Percentiles rank a stretch among this genome's conserved stretches.
phyloP scores from a whole-genome alignment of 1,140 invertebrate genomes.

The Aricia agestis region DNA sequence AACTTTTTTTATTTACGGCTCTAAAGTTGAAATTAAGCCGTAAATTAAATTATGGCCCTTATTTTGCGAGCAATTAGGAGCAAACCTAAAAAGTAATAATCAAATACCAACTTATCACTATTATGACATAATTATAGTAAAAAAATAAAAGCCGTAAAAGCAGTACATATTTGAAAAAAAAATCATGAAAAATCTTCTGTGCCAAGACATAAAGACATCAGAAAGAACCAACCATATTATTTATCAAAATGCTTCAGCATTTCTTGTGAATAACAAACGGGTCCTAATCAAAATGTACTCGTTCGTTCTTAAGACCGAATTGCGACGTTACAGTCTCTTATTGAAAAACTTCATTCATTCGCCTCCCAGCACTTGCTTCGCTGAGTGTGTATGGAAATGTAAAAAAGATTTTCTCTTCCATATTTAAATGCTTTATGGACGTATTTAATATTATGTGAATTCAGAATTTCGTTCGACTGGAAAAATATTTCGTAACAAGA shows the following conservation, averaged over 20 bases:
- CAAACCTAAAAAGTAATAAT: no score
- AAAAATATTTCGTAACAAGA: background rate
- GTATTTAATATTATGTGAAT: background rate
- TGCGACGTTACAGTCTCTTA: conserved; percentile 33
- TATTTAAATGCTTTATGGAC: background rate
- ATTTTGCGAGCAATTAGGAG: background rate
- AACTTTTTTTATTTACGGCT: background rate
- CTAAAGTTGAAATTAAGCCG: background rate
- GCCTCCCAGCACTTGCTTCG: conserved; percentile 24
- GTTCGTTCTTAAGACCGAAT: conserved; percentile 20
- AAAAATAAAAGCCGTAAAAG: no score
- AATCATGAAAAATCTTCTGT: background rate
- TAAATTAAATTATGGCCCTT: background rate
- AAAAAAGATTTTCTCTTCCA: background rate
- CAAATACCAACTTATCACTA: no score
- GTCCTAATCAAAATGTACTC: conserved; percentile 26
- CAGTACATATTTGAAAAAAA: no score
- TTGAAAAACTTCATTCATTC: conserved; percentile 57
- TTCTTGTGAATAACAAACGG: background rate
- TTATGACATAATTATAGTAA: no score
- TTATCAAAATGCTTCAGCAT: background rate
- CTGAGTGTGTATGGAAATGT: conserved; percentile 5
- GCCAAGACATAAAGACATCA: background rate
- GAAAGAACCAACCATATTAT: background rate
- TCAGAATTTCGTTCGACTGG: background rate